Base-by-base conservation (phyloP, 2,888 invertebrate species). In the Andrena bicolor region DNA sequence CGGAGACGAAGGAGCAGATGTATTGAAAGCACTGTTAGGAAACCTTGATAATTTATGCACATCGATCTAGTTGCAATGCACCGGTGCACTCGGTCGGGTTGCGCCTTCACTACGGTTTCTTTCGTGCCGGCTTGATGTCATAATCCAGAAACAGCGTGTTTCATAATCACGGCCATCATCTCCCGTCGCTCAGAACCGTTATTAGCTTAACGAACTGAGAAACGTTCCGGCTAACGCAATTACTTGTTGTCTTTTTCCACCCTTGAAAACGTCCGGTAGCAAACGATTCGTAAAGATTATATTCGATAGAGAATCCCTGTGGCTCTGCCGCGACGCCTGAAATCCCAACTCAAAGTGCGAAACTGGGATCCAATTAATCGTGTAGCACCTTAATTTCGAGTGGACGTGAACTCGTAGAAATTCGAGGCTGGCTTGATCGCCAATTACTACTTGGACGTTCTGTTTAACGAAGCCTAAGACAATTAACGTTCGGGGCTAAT, bases 391-490 rank as follows among this genome's bases (percentile, higher is more conserved):
- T 78, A 77, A 73, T 76, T 75, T 23, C 56, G 56, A 13, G 6
- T 5, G 35, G 48, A 23, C 28, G 48, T 64, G 49, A 61, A 63
- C 75, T 78, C 68, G 35, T 30, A 63, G 81, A 78, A 81, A 81
- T 78, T 70, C 70, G 66, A 51, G 28, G 60, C 86, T 60, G 81
- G 78, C 58, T 60, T 60, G 80, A 76, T 78, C 53, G 69, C 56
- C 72, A 80, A 78, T 86, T 84, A 78, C 75, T 51, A 68, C 78
- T 81, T 84, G 78, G 86, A 70, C 78, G 64, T 64, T n/a, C 70
- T 30, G 77, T 75, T 81, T 84, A 86, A 86, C 84, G 76, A 72
- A 76, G 28, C 71, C 73, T 51, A 53, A 49, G 75, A 68, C 65
- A 84, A 73, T 81, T 84, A 86, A 83, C 72, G 82, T 48, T 49